phyloP scores from a whole-genome alignment of 2,797 vertebrate genomes.

The Hoplostethus mediterraneus region DNA sequence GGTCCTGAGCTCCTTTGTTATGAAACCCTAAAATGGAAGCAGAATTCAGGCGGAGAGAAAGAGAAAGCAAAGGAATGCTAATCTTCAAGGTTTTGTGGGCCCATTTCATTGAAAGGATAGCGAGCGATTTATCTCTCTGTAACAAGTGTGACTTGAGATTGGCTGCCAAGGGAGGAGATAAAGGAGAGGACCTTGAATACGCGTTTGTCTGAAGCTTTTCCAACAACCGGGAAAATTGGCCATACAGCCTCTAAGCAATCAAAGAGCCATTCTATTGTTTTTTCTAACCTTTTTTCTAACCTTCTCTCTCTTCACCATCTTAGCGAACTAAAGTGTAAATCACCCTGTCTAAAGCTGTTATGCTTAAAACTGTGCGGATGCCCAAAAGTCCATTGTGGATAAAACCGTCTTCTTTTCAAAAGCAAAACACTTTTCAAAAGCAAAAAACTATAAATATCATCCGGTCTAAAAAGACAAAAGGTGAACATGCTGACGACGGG shows the following conservation, averaged over 20 bases:
- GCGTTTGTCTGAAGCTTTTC: constrained; percentile 51
- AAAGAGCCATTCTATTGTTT: not conserved
- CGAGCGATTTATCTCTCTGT: constrained; percentile 43
- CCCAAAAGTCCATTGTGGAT: not conserved
- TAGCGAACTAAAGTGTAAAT: not conserved
- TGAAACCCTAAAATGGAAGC: constrained; percentile 61
- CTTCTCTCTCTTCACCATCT: not conserved
- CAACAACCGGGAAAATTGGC: constrained; percentile 16
- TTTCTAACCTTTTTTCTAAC: not conserved
- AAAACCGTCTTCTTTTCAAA: not conserved
- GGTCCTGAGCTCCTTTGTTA: constrained; percentile 60
- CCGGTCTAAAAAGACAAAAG: constrained; percentile 21
- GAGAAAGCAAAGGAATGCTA: constrained; percentile 42
- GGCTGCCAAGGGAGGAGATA: constrained; percentile 57
- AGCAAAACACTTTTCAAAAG: constrained; percentile 6
- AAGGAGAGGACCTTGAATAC: constrained; percentile 47
- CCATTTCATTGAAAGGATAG: constrained; percentile 31
- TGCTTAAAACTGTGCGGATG: not conserved
- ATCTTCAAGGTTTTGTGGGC: constrained; percentile 14
- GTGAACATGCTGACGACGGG: constrained; percentile 52
- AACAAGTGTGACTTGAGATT: constrained; percentile 58
- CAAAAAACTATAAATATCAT: constrained; percentile 15
- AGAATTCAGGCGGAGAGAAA: constrained; percentile 31
- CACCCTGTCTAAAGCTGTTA: not conserved
- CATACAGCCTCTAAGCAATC: not conserved